phyloP scores from a whole-genome alignment of 2,113 vertebrate species.

The Phycodurus eques region DNA sequence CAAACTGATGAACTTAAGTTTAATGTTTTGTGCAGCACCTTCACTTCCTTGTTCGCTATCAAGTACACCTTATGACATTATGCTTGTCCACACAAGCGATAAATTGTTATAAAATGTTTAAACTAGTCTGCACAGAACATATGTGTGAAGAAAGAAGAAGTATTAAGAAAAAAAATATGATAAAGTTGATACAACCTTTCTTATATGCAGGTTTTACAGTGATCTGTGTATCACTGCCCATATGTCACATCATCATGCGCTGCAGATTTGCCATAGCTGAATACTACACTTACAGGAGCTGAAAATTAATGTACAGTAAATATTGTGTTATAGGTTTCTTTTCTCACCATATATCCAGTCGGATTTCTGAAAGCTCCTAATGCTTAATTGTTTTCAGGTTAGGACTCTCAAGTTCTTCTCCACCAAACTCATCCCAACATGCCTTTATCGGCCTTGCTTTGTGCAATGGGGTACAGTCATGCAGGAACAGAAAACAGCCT shows the following conservation, averaged over 20 bases:
- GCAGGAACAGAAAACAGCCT: too few species aligned
- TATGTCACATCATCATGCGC: background rate
- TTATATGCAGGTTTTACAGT: slow-evolving; percentile 5
- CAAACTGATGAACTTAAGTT: background rate
- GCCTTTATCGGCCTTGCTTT: too few species aligned
- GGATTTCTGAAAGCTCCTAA: too few species aligned
- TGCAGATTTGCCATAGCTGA: background rate
- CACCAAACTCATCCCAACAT: too few species aligned
- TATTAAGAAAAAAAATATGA: slow-evolving; percentile 22
- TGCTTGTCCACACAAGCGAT: slow-evolving; percentile 24
- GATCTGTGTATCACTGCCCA: too few species aligned
- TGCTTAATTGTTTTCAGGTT: too few species aligned
- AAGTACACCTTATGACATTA: slow-evolving; percentile 2
- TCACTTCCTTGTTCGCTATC: background rate
- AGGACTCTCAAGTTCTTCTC: too few species aligned
- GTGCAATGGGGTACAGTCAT: background rate
- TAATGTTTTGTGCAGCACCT: background rate
- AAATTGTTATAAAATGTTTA: slow-evolving; percentile 35
- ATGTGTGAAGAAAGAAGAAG: slow-evolving; percentile 16
- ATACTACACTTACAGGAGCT: background rate
- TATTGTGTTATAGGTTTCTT: background rate
- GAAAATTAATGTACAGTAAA: background rate
- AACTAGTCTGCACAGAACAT: slow-evolving; percentile 18
- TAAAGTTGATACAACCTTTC: slow-evolving; percentile 33
- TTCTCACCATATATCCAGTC: background rate